phyloP scores from a whole-genome alignment of 1,140 invertebrate genomes.

The Drosophila serrata region DNA sequence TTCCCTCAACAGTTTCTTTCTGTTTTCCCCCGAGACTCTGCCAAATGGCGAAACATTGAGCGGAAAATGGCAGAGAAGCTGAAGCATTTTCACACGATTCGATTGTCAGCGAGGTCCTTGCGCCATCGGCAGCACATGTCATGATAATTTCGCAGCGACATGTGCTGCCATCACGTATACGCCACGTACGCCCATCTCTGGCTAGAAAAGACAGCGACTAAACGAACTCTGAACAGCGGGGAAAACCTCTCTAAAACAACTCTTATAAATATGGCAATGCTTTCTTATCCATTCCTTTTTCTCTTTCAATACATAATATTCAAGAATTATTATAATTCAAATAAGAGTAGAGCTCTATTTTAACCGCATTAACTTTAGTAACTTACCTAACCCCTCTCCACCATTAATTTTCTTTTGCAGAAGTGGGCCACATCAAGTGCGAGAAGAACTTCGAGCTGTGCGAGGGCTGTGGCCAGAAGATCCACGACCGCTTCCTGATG shows the following conservation, averaged over 20 bases:
- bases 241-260: neutral
- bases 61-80: conserved; percentile 37
- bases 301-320: neutral
- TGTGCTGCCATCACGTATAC: conserved; percentile 67
- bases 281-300: neutral
- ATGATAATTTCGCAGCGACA: conserved; percentile 66
- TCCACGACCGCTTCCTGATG: conserved; percentile 97
- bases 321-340: neutral
- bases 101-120: conserved; percentile 50
- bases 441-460: conserved; percentile 92
- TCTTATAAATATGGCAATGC: neutral
- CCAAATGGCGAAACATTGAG: conserved; percentile 46
- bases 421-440: conserved; percentile 87
- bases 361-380: conserved; percentile 13
- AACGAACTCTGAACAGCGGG: neutral
- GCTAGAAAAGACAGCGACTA: neutral
- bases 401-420: conserved; percentile 40
- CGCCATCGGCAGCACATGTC: conserved; percentile 54
- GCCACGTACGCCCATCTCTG: conserved; percentile 41
- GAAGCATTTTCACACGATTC: conserved; percentile 68
- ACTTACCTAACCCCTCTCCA: conserved; percentile 14
- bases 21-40: conserved; percentile 3
- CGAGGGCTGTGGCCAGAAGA: conserved; percentile 95
- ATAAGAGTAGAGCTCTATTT: neutral
- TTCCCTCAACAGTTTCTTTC: conserved; percentile 27